Conservation (phyloP, 2,888 invertebrate species). For the Chymomyza caudatula region DNA sequence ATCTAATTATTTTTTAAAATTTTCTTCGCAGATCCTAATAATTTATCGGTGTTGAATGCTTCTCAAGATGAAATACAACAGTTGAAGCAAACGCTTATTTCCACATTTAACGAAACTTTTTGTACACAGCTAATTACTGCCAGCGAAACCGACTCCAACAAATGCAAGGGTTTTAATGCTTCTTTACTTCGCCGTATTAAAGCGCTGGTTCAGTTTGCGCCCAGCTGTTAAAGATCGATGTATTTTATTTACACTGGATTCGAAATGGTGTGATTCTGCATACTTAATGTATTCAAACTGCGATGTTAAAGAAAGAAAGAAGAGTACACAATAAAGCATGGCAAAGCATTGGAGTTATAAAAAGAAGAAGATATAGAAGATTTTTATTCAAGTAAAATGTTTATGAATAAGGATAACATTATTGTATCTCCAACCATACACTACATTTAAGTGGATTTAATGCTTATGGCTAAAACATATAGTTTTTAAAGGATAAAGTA, state of each 20-base stretch:
- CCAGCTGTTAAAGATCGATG: neutral
- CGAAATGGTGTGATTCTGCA: no score
- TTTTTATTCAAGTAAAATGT: no score
- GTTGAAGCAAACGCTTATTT: conserved; percentile 85
- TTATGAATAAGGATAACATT: no score
- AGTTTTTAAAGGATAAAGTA: no score
- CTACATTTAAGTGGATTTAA: no score
- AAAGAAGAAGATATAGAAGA: no score
- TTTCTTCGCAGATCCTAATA: conserved; percentile 74
- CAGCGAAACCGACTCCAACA: conserved; percentile 82
- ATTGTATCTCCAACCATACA: no score
- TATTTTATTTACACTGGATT: neutral
- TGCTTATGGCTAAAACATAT: no score
- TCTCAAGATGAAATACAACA: conserved; percentile 83
- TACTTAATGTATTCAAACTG: no score
- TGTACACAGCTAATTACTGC: conserved; percentile 85
- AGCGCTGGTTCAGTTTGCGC: neutral
- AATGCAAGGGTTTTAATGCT: conserved; percentile 82
- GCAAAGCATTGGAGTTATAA: no score
- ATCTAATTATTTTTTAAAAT: neutral
- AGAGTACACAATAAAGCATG: no score
- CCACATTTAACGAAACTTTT: conserved; percentile 88
- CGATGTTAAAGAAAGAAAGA: no score
- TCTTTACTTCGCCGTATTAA: neutral
- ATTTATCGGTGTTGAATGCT: conserved; percentile 80